These are phyloP conservation scores for Heptranchias perlo DNA, from an alignment of 2,113 vertebrate genomes.

Conservation along the genomic window DNA sequence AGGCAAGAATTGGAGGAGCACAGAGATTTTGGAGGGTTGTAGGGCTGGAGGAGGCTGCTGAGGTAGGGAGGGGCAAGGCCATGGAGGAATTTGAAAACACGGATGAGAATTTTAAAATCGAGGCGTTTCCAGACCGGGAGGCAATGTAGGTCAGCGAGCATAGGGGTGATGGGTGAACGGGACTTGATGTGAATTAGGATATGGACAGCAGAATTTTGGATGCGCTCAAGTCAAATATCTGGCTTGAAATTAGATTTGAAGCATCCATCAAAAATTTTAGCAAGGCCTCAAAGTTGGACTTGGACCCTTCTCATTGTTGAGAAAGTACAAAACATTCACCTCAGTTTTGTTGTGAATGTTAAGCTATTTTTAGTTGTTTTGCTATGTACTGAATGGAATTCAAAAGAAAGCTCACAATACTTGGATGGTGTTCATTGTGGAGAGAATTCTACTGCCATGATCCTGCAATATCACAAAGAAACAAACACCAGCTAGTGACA, in stretches of 20 bases:
- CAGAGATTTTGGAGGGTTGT: no score
- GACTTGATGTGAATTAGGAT: no score
- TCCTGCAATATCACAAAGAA: neutral
- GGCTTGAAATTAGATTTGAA: constrained; percentile 27
- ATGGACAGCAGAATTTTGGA: no score
- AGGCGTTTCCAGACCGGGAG: no score
- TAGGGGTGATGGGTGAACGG: no score
- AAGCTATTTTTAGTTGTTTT: neutral
- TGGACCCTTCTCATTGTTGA: neutral
- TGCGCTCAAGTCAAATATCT: no score
- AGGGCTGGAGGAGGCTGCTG: no score
- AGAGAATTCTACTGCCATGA: neutral
- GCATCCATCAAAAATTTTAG: neutral
- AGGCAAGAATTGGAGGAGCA: no score
- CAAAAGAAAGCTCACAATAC: neutral
- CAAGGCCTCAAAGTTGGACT: neutral
- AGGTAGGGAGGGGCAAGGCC: no score
- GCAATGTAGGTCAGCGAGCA: no score
- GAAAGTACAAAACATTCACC: neutral
- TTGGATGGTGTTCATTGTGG: neutral
- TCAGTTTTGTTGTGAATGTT: neutral
- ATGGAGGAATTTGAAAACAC: no score
- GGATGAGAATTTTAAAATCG: no score
- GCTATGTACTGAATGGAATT: neutral
- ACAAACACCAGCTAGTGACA: neutral